Percentiles rank a stretch among this genome's conserved stretches.
These are phyloP conservation scores for Drosophila malerkotliana DNA, from an alignment of 1,140 invertebrate genomes.

Conservation along the genomic window DNA sequence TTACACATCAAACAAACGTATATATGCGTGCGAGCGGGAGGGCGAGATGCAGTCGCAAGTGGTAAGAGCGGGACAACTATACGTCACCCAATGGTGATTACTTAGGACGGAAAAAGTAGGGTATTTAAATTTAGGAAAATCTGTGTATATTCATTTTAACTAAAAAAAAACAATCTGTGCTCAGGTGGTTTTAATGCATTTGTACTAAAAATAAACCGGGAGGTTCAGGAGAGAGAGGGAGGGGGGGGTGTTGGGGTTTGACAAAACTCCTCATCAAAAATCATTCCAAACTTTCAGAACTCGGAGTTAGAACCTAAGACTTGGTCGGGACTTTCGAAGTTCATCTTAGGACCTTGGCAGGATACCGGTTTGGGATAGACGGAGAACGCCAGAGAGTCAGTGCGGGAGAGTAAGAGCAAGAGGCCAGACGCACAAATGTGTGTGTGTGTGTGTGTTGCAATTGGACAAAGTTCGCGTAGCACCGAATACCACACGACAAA, in stretches of 20 bases:
- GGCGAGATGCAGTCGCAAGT: neutral
- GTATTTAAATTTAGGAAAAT: slow-evolving; percentile 7
- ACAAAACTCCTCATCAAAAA: neutral
- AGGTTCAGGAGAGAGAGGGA: neutral
- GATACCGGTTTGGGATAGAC: slow-evolving; percentile 69
- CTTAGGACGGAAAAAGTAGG: neutral
- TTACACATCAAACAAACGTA: neutral
- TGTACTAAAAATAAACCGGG: neutral
- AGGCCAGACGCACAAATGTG: slow-evolving; percentile 22
- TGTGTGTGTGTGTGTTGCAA: slow-evolving; percentile 37
- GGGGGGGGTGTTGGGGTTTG: neutral
- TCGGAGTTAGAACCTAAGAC: slow-evolving; percentile 20
- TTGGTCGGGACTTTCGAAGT: slow-evolving; percentile 14
- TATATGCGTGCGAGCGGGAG: slow-evolving; percentile 13
- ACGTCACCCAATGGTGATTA: neutral
- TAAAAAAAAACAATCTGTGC: neutral
- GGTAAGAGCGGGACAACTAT: slow-evolving; percentile 36
- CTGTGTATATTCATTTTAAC: neutral
- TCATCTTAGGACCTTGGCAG: slow-evolving; percentile 56
- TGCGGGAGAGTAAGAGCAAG: slow-evolving; percentile 26
- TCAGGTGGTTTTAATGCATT: neutral
- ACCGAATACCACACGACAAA: slow-evolving; percentile 42
- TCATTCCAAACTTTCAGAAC: slow-evolving; percentile 16
- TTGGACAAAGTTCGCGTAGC: slow-evolving; percentile 51
- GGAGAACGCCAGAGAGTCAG: slow-evolving; percentile 13